A percentile compares a stretch with the other conserved stretches of the same genome.
phyloP scores from a whole-genome alignment of 2,113 vertebrate species.

The Megaceryle maxima region DNA sequence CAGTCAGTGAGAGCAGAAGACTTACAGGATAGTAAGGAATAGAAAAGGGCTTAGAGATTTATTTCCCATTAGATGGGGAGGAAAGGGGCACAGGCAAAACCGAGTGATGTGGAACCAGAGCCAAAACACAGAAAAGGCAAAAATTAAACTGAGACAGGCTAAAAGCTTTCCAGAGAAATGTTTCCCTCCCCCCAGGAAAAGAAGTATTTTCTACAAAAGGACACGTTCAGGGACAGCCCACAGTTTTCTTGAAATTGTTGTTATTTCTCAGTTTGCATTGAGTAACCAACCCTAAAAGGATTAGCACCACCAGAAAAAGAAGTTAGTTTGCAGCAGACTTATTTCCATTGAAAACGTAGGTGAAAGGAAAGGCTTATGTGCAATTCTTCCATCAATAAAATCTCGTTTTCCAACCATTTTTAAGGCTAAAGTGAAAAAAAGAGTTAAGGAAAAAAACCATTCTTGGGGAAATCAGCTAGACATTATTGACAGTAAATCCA shows the following conservation, averaged over 20 bases:
- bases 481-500: background rate
- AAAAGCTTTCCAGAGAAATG: background rate
- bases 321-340: background rate
- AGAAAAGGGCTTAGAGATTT: conserved; percentile 9
- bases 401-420: background rate
- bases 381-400: background rate
- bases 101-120: background rate
- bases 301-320: background rate
- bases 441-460: background rate
- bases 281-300: background rate
- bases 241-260: background rate
- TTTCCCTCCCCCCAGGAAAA: background rate
- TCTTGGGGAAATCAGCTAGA: background rate
- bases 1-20: background rate
- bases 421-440: background rate
- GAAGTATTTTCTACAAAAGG: background rate
- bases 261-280: background rate
- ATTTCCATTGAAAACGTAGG: background rate
- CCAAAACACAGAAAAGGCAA: background rate
- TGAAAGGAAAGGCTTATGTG: background rate
- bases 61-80: background rate
- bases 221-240: background rate
- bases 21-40: background rate
- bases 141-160: background rate
- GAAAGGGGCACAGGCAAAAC: background rate